A percentile compares a stretch with the other conserved stretches of the same genome.
These are phyloP conservation scores for Pogona vitticeps DNA, from an alignment of 2,113 vertebrate genomes.

Conservation along the genomic window DNA sequence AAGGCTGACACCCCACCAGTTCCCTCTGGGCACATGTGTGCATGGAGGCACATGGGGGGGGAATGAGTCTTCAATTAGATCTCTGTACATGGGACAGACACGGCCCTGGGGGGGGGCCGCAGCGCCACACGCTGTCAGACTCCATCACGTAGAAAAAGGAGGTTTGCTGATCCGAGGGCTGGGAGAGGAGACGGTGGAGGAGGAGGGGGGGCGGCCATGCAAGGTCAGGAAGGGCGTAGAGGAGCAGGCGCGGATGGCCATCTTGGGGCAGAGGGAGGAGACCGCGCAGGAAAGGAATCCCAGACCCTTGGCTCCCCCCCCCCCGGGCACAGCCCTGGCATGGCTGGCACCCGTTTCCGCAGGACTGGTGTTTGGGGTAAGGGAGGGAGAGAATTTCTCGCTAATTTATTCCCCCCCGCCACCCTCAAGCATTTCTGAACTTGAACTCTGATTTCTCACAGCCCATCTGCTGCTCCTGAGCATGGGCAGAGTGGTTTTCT, in stretches of 20 bases:
- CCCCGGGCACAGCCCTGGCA: too few relatives aligned
- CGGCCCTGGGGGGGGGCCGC: neutral
- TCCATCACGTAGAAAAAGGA: neutral
- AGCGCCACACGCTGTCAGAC: neutral
- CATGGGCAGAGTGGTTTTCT: neutral
- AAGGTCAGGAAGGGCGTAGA: neutral
- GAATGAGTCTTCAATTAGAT: neutral
- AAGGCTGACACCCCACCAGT: neutral
- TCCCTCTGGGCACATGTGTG: neutral
- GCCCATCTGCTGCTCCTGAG: neutral
- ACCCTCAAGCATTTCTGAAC: neutral
- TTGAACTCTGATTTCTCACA: neutral
- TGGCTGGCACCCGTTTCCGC: neutral
- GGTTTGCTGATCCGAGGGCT: neutral
- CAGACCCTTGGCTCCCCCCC: neutral
- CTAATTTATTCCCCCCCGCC: neutral
- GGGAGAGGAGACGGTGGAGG: neutral
- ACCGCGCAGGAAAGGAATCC: neutral
- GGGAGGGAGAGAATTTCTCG: too few relatives aligned
- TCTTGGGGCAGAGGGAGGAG: too few relatives aligned
- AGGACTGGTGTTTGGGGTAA: neutral
- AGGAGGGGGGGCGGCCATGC: neutral
- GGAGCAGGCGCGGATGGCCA: neutral
- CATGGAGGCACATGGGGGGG: too few relatives aligned
- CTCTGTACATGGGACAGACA: conserved; percentile 3